These are phyloP conservation scores for Colius striatus DNA, from an alignment of 2,113 vertebrate genomes.

Conservation along the genomic window DNA sequence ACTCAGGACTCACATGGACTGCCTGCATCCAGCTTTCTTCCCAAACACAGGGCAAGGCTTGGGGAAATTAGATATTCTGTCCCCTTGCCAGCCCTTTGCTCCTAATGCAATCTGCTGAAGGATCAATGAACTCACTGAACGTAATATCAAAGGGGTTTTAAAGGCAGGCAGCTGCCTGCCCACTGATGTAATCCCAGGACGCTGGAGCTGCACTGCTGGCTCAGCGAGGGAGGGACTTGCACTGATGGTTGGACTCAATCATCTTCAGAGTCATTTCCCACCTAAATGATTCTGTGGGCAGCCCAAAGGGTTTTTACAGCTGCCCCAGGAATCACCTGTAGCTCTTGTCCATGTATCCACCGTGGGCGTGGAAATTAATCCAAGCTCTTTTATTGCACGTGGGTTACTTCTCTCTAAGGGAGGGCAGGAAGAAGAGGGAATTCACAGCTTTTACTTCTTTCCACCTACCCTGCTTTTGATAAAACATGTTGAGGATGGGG, in stretches of 20 bases:
- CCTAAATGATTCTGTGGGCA: not conserved
- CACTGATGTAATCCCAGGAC: not conserved
- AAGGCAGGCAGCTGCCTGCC: not conserved
- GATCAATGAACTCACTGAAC: not conserved
- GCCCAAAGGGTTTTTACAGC: not conserved
- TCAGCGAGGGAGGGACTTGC: not conserved
- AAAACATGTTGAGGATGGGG: not conserved
- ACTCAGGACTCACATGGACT: rapidly evolving
- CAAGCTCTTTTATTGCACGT: not conserved
- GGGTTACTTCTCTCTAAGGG: rapidly evolving
- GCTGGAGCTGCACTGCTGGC: not conserved
- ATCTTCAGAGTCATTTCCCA: not conserved
- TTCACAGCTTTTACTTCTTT: not conserved
- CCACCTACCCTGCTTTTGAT: not conserved
- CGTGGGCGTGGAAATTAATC: not conserved
- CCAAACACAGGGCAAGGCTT: rapidly evolving
- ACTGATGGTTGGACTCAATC: rapidly evolving
- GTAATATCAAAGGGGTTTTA: not conserved
- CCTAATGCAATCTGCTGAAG: not conserved
- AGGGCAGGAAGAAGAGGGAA: not conserved
- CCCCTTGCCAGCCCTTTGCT: not conserved
- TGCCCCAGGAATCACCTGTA: not conserved
- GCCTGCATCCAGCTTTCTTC: not conserved
- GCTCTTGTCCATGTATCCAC: not conserved
- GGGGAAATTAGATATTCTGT: not conserved